Percentiles rank a stretch among this genome's conserved stretches.
These are phyloP conservation scores for Phylloscopus whistleri DNA, from an alignment of 2,113 vertebrate genomes.

Conservation along the genomic window DNA sequence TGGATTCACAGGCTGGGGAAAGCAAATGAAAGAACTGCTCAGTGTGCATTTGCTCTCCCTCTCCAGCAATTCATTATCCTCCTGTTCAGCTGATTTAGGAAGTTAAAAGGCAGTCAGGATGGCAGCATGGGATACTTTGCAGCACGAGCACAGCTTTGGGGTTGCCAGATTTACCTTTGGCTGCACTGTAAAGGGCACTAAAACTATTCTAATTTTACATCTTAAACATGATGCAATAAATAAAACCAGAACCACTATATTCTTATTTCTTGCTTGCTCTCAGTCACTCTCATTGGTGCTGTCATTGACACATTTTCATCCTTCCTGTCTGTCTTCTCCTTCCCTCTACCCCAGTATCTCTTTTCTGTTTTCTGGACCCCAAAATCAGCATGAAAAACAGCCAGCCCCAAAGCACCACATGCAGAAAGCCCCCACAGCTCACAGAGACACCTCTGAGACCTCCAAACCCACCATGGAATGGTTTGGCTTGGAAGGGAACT, in stretches of 20 bases:
- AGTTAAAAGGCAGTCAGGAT: constrained; percentile 24
- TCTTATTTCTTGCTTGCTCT: neutral
- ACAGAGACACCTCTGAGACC: neutral
- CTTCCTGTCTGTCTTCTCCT: neutral
- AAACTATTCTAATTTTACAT: neutral
- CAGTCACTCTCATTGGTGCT: neutral
- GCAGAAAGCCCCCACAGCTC: rapidly evolving
- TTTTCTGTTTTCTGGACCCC: neutral
- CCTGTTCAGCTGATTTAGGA: constrained; percentile 19
- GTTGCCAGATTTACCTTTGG: neutral
- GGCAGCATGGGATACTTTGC: neutral
- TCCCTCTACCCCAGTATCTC: neutral
- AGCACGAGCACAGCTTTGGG: neutral
- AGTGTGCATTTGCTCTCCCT: neutral
- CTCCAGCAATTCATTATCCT: constrained; percentile 21
- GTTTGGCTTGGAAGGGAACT: neutral
- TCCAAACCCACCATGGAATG: neutral
- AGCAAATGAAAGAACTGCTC: constrained; percentile 22
- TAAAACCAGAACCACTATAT: neutral
- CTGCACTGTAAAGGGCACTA: neutral
- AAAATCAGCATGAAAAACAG: neutral
- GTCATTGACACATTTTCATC: neutral
- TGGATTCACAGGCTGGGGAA: constrained; percentile 8
- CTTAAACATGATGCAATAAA: neutral
- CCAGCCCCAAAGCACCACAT: rapidly evolving